A percentile compares a stretch with the other conserved stretches of the same genome.
Conservation (phyloP, 2,888 invertebrate genomes). For the Ophion ventricosus region DNA sequence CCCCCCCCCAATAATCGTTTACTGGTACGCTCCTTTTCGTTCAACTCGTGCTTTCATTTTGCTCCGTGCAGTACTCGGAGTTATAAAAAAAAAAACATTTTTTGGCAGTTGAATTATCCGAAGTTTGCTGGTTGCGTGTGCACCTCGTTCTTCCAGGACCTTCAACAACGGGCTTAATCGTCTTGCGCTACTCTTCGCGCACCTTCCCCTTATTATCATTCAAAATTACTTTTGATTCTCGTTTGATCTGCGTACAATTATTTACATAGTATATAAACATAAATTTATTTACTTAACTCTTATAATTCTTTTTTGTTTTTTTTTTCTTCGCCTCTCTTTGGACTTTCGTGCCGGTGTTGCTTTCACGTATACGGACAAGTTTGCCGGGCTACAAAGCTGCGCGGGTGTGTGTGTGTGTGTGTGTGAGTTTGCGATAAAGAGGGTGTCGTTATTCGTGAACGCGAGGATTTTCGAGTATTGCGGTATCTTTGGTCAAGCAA, state of each 20-base stretch:
- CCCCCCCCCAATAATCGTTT: conserved; percentile 19
- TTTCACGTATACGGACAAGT: neutral
- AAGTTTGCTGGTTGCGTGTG: conserved; percentile 78
- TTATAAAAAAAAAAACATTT: too few species aligned
- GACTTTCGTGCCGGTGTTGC: conserved; percentile 35
- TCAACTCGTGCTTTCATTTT: conserved; percentile 30
- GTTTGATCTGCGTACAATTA: conserved; percentile 75
- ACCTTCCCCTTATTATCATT: conserved; percentile 66
- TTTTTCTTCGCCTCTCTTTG: conserved; percentile 19
- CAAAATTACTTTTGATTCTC: conserved; percentile 70
- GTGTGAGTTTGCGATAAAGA: too few species aligned
- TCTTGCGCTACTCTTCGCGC: conserved; percentile 14
- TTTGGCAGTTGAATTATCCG: conserved; percentile 67
- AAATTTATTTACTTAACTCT: conserved; percentile 34
- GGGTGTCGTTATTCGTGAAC: too few species aligned
- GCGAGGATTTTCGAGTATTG: too few species aligned
- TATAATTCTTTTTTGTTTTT: conserved; percentile 16
- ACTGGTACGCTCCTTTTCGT: conserved; percentile 22
- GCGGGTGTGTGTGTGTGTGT: too few species aligned
- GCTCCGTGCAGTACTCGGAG: conserved; percentile 41
- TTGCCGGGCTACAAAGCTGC: too few species aligned
- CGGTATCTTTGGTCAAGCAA: too few species aligned
- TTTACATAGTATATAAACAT: conserved; percentile 78
- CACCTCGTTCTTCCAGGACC: conserved; percentile 79
- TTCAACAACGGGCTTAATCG: conserved; percentile 66